Evolutionary conservation across 2,113 vertebrate species (phyloP).

Genomic region (Lanius collurio): DNA sequence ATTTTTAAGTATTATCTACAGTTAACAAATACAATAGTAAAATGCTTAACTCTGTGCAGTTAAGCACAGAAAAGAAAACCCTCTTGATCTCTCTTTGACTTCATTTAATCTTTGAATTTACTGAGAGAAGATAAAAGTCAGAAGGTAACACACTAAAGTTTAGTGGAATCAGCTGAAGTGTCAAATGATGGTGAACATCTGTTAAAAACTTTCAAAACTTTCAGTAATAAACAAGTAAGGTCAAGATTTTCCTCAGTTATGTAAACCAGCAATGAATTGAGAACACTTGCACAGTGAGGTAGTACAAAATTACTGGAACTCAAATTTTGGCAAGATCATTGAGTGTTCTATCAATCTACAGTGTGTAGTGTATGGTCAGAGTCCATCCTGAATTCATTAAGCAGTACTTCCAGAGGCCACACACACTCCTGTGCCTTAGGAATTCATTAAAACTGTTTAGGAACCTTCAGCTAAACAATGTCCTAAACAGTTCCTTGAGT

Average conservation of each 20-base stretch:
- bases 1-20: not conserved
- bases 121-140: not conserved
- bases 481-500: not conserved
- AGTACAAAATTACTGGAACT: not conserved
- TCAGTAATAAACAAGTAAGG: not conserved
- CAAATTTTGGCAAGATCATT: not conserved
- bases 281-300: not conserved
- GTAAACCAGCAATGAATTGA: not conserved
- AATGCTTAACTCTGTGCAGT: not conserved
- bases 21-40: not conserved
- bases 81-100: not conserved
- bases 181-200: not conserved
- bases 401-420: not conserved
- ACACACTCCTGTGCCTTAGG: not conserved
- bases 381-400: not conserved
- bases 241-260: not conserved
- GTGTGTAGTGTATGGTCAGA: not conserved
- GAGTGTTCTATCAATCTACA: not conserved
- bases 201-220: not conserved
- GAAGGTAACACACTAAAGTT: not conserved
- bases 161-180: not conserved
- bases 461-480: not conserved
- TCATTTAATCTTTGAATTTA: not conserved
- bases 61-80: not conserved
- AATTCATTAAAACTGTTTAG: not conserved